Evolutionary conservation across 2,888 invertebrate genomes (phyloP).

Genomic region (Chloroclystis v-ata): DNA sequence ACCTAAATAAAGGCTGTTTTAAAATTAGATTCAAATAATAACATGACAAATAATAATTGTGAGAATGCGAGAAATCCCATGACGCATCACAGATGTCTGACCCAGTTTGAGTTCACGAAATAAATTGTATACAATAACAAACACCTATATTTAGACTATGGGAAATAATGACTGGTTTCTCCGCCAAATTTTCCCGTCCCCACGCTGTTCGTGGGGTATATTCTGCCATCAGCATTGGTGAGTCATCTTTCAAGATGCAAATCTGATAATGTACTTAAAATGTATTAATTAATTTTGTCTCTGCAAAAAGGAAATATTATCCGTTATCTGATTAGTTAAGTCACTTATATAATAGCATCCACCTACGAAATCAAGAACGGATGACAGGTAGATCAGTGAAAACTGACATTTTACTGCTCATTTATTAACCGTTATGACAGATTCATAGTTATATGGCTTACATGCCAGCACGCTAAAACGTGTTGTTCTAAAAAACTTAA

Average conservation of each 20-base stretch:
- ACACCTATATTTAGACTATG: not conserved
- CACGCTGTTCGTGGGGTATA: not conserved
- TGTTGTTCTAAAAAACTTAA: not conserved
- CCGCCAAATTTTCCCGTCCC: not conserved
- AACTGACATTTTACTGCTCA: no score
- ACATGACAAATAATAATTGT: not conserved
- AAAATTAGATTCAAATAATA: not conserved
- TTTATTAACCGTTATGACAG: no score
- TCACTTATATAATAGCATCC: no score
- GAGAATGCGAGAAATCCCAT: not conserved
- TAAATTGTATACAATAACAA: conserved; percentile 1
- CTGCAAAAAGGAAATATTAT: no score
- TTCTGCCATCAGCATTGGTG: no score
- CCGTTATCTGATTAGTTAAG: no score
- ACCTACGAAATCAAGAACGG: no score
- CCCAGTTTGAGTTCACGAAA: not conserved
- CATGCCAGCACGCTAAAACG: not conserved
- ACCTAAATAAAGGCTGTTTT: no score
- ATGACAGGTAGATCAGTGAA: no score
- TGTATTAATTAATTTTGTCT: no score
- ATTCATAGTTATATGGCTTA: not conserved
- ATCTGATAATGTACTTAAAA: no score
- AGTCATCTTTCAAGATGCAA: no score
- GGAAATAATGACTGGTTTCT: not conserved
- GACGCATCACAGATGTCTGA: not conserved